Conservation (phyloP, 2,888 invertebrate genomes). For the Caenorhabditis sp. region DNA sequence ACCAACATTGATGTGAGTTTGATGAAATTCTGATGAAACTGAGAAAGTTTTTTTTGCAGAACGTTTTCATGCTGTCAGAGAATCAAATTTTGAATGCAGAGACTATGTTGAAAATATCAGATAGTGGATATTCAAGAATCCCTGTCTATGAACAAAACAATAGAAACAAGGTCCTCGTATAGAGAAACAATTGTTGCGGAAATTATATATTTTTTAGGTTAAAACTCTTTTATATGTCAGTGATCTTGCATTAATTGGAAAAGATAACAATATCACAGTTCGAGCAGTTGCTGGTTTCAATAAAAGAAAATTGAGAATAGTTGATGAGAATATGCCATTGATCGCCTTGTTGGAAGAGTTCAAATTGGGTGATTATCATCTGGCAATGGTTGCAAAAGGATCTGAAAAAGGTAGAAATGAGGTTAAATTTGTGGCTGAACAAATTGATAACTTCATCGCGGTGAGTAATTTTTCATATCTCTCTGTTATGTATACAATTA, state of each 20-base stretch:
- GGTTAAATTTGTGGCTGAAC: constrained; percentile 74
- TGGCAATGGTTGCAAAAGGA: constrained; percentile 35
- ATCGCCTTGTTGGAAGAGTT: constrained; percentile 96
- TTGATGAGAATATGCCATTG: constrained; percentile 92
- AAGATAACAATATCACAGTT: constrained; percentile 84
- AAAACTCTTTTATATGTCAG: constrained; percentile 83
- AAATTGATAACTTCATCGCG: background rate
- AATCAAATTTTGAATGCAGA: constrained; percentile 88
- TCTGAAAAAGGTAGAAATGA: constrained; percentile 69
- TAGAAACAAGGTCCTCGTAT: constrained; percentile 74
- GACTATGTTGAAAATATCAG: constrained; percentile 94
- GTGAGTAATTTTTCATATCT: background rate
- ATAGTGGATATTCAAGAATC: constrained; percentile 87
- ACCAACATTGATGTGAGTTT: constrained; percentile 81
- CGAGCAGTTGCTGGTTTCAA: constrained; percentile 74
- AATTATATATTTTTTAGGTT: constrained; percentile 49
- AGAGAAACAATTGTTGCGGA: background rate
- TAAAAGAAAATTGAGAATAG: constrained; percentile 93
- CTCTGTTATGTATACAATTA: background rate
- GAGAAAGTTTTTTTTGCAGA: too few species aligned
- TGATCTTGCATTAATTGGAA: constrained; percentile 96
- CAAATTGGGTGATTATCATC: constrained; percentile 79
- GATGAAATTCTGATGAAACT: too few species aligned
- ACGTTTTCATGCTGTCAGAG: constrained; percentile 93
- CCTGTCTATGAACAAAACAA: constrained; percentile 88